phyloP scores from a whole-genome alignment of 2,888 invertebrate species.

The Meghimatium bilineatum region DNA sequence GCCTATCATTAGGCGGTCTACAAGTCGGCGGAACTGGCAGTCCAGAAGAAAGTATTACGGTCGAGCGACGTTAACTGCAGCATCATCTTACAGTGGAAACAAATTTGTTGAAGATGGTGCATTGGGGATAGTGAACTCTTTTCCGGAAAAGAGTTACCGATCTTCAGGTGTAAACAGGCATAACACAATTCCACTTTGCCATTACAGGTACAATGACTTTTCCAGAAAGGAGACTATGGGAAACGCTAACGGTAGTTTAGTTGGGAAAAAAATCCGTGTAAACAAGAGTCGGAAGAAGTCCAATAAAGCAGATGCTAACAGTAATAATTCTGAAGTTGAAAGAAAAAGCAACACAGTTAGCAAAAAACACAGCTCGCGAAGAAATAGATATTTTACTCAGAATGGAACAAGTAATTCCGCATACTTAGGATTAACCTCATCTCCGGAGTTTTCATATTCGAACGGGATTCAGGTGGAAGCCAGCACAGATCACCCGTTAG shows the following conservation, averaged over 20 bases:
- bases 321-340: neutral
- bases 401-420: conserved; percentile 3
- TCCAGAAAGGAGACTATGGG: neutral
- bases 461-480: conserved; percentile 33
- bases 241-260: conserved; percentile 7
- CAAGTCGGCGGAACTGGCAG: conserved; percentile 57
- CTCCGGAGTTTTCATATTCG: conserved; percentile 28
- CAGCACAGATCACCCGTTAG: neutral
- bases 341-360: neutral
- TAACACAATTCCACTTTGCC: conserved; percentile 51
- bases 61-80: neutral
- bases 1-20: conserved; percentile 68
- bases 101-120: neutral
- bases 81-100: neutral
- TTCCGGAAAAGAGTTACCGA: neutral
- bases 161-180: conserved; percentile 40
- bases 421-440: neutral
- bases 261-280: neutral
- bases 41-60: conserved; percentile 37
- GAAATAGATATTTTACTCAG: neutral
- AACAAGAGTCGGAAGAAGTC: conserved; percentile 2
- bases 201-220: conserved; percentile 26
- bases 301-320: neutral
- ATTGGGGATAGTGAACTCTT: neutral
- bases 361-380: conserved; percentile 10